These are phyloP conservation scores for Myioborus miniatus DNA, from an alignment of 2,797 vertebrate genomes.

Conservation along the genomic window DNA sequence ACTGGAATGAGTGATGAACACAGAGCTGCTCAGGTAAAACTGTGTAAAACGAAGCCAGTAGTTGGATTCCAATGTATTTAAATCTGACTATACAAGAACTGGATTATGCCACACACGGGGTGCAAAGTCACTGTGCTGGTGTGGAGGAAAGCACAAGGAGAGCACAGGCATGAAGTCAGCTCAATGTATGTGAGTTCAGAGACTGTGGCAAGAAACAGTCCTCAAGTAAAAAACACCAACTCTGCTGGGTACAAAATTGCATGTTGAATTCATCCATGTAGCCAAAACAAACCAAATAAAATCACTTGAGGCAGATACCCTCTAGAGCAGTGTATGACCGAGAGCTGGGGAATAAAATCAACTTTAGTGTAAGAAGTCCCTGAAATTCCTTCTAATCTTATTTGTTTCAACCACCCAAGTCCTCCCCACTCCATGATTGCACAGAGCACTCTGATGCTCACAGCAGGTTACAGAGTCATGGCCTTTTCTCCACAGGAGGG, in stretches of 20 bases:
- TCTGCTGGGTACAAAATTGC: background rate
- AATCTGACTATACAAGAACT: background rate
- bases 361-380: background rate
- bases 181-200: too few relatives aligned
- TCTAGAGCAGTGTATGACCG: rapidly evolving
- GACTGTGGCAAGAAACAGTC: background rate
- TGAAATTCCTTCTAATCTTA: background rate
- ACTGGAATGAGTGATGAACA: background rate
- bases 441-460: background rate
- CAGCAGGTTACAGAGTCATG: background rate
- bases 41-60: background rate
- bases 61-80: background rate
- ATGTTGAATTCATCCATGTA: rapidly evolving
- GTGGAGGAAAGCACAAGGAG: background rate
- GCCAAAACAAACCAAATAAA: background rate
- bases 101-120: background rate
- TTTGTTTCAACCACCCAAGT: background rate
- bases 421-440: background rate
- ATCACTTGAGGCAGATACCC: background rate
- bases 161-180: background rate
- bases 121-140: background rate
- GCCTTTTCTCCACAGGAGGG: background rate
- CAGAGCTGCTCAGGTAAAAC: background rate
- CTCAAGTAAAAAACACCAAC: too few relatives aligned
- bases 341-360: background rate